Evolutionary conservation across 2,113 vertebrate genomes (phyloP), one percentile per base, ranked within the genome.

Genomic region (Nibea albiflora): DNA sequence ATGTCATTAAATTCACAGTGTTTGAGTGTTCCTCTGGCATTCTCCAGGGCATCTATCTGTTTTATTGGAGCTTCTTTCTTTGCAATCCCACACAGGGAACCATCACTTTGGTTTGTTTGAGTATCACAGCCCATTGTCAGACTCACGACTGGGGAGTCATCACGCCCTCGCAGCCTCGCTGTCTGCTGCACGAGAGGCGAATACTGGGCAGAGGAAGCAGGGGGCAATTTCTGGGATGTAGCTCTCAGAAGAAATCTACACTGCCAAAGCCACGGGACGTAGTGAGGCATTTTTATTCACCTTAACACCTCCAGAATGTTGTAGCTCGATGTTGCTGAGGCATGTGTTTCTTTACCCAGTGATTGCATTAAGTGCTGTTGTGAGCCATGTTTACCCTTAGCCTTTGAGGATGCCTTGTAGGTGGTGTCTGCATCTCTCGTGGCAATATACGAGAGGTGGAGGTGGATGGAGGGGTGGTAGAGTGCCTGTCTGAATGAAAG

Each of bases 401-500:
- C 89, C 90, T 90, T 86, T 76, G 84, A 90, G 90, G 79, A 83
- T 83, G 69, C 73, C 80, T 89, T 20, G 61, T 71, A 77, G 88
- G 88, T 78, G 90, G 66, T 76, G 86, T 83, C 78, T 90, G 80
- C 61, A 76, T 85, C 81, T 85, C 85, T 87, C 67, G 28, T 28
- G 81, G 75, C 60, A 82, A 73, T 81, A 73, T 58, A 58, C n/a
- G 17, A 68, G 87, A 65, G 61, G 76, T 54, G 73, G 87, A 65
- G 61, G 76, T 54, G 73, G 80, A 77, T 65, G 78, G 58, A 73
- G 78, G 71, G 76, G 72, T 70, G 73, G 67, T 56, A 46, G 86
- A 85, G 80, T 35, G 63, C 83, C 78, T 87, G 89, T 90, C 85
- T 86, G 81, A 92, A 91, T 93, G 92, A 92, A 90, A 93, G 90